Percentiles rank a stretch among this genome's conserved stretches.
phyloP scores from a whole-genome alignment of 1,140 invertebrate species.

The Bactericera cockerelli region DNA sequence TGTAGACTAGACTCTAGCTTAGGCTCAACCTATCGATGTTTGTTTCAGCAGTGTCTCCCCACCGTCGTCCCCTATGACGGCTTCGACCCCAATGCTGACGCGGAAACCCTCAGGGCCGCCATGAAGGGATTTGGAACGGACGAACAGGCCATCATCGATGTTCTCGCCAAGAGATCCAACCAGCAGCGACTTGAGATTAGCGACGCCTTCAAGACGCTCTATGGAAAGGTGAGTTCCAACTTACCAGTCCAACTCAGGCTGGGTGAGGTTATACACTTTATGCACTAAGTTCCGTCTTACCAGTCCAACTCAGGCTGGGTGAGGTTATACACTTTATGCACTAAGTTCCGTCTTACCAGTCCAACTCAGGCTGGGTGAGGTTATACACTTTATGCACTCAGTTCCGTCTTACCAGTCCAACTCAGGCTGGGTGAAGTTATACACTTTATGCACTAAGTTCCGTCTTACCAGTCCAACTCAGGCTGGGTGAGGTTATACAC shows the following conservation, averaged over 20 bases:
- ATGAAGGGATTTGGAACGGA: constrained; percentile 74
- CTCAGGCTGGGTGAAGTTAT: no score
- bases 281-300: no score
- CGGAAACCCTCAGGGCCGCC: constrained; percentile 54
- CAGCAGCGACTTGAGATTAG: constrained; percentile 57
- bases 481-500: no score
- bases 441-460: no score
- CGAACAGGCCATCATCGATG: constrained; percentile 63
- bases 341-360: no score
- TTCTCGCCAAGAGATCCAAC: constrained; percentile 51
- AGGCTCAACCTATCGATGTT: constrained; percentile 1
- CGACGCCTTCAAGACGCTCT: constrained; percentile 61
- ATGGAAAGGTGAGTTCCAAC: constrained; percentile 55
- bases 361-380: no score
- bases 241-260: not conserved
- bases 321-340: no score
- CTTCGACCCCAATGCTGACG: constrained; percentile 57
- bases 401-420: no score
- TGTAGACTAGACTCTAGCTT: constrained; percentile 1
- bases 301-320: no score
- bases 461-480: no score
- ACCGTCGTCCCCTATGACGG: constrained; percentile 46
- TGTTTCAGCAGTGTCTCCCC: constrained; percentile 36
- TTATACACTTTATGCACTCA: no score
- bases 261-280: no score